Percentiles rank a stretch among this genome's conserved stretches.
Conservation (phyloP, 1,140 invertebrate genomes). For the Drosophila ironensis region DNA sequence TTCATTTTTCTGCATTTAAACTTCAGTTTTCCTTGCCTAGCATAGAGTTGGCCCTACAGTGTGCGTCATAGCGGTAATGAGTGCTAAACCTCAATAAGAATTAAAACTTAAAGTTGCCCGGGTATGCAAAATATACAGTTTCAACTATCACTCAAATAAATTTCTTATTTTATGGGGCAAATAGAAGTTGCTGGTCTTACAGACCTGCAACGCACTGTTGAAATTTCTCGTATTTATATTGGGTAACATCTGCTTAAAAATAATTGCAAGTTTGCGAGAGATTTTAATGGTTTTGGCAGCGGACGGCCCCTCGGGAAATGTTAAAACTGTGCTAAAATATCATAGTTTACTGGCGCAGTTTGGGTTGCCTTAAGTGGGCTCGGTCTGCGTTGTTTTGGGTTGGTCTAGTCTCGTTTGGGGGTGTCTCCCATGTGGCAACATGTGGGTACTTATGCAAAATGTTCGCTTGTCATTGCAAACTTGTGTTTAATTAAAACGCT, state of each 20-base stretch:
- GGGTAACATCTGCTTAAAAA: conserved; percentile 69
- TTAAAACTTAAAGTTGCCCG: background rate
- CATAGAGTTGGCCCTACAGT: conserved; percentile 17
- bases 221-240: conserved; percentile 27
- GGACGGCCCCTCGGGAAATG: conserved; percentile 40
- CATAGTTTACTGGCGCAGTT: conserved; percentile 59
- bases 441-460: conserved; percentile 74
- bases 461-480: conserved; percentile 55
- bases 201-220: conserved; percentile 1
- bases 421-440: conserved; percentile 63
- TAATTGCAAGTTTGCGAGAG: conserved; percentile 66
- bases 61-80: background rate
- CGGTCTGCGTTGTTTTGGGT: conserved; percentile 2
- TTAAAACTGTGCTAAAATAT: conserved; percentile 61
- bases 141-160: too few relatives aligned
- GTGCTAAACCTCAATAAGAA: background rate
- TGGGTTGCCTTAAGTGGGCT: conserved; percentile 10
- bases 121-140: background rate
- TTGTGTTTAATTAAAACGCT: conserved; percentile 70
- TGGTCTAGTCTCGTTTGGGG: conserved; percentile 17
- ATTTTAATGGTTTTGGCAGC: conserved; percentile 61
- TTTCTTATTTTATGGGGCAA: too few relatives aligned
- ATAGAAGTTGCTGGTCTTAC: too few relatives aligned
- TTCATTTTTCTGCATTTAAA: conserved; percentile 57
- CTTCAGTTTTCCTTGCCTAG: conserved; percentile 38